Evolutionary conservation across 2,113 vertebrate genomes (phyloP), one percentile per base, ranked within the genome.

Genomic region (Stigmatopora argus): DNA sequence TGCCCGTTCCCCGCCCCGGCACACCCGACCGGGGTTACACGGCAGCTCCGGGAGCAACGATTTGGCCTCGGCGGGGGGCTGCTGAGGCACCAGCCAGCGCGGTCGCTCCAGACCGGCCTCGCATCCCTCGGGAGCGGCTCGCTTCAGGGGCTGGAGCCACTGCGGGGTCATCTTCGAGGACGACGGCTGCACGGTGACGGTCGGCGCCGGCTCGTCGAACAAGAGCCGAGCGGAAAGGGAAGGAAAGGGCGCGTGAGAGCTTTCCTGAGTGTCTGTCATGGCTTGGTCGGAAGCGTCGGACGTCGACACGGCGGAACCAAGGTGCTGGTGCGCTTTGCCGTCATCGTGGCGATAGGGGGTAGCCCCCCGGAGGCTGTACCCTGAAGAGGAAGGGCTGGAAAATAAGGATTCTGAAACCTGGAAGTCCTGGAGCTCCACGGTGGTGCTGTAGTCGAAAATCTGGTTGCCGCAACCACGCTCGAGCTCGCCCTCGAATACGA

Each of bases 401-500:
- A 89, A 85, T 48, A 78, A 53, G 17, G 85, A 82, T 48, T 90
- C 88, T 19, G 81, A 74, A 23, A 65, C 14, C 13, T 80, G 85
- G 66, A 84, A 80, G 67, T 86, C 79, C 64, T 84, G 74, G 26
- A 93, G 87, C 51, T 90, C 80, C n/a, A 96, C 72, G 0, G 83
- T 89, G 72, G 90, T 93, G 84, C 83, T 91, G 62, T 83, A 91
- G 75, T 90, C 91, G 62, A 89, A 80, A 0, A 91, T 87, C 53
- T 90, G 85, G 77, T 90, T 92, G 9, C 90, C 93, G 11, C 88
- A 90, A 60, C 93, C 93, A 85, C 89, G 94, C 72, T 90, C 88
- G 78, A 99, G 86, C 60, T 92, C 80, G 0, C 94, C 94, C 57
- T 95, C 92, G 74, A 95, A 98, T 61, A 95, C 84, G 68, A 96